Evolutionary conservation across 1,140 invertebrate species (phyloP), one percentile per base, ranked within the genome.

Genomic region (Hydropsyche tenuis): DNA sequence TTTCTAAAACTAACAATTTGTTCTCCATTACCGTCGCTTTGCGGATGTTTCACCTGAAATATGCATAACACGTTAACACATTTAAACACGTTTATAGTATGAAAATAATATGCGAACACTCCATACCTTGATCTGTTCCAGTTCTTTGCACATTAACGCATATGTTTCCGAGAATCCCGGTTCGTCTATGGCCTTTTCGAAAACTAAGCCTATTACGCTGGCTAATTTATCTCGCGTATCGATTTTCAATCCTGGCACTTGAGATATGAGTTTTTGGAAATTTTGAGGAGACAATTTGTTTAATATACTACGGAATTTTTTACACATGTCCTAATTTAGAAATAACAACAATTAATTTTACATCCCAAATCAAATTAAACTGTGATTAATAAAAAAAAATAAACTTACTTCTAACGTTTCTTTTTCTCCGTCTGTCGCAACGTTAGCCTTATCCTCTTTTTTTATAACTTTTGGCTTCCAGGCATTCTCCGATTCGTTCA

Each of bases 221-320:
- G 91, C 87, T 27, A 98, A 84, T 78, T 92, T 88, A 37, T 92
- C 90, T 64, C 89, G 88, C 2, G 90, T 94, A 81, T 96, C 91
- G 69, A 99, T 95, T 69, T 90, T 86, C 12, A 98, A 85, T 12
- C 85, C 78, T 69, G 90, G 87, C 27, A 97, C 90, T 85, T 94
- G 92, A 20, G 89, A 87, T 1, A 96, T 86, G 30, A 98, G 84
- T 1, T 90, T 93, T 42, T 91, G 87, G 80, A 96, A 96, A 80
- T 97, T 97, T 81, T 98, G 93, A 0, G 96, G 96, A 0, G 96
- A 98, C 27, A 99, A 84, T 83, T 98, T 98, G 82, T 99, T 98
- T 4, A 99, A 83, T 63, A 98, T 93, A 80, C 94, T 93, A 72
- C 95, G 88, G 63, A 97, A 93, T 77, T 88, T 91, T 80, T 93